Percentiles rank a stretch among this genome's conserved stretches.
phyloP scores from a whole-genome alignment of 2,888 invertebrate genomes.

The Meteorus colon region DNA sequence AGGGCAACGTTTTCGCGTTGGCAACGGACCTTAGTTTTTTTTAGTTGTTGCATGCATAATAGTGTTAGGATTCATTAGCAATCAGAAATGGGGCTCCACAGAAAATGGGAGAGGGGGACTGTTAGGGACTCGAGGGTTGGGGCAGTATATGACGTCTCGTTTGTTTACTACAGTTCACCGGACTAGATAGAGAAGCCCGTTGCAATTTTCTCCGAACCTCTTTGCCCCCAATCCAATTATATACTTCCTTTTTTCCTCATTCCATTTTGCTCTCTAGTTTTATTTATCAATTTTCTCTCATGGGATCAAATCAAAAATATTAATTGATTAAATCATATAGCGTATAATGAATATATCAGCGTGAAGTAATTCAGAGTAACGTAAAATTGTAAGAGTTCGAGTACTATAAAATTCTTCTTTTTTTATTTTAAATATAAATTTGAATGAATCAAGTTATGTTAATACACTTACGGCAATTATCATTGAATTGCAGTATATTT shows the following conservation, averaged over 20 bases:
- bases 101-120: slow-evolving; percentile 23
- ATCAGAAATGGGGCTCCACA: slow-evolving; percentile 68
- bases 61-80: slow-evolving; percentile 73
- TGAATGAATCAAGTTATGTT: too few species aligned
- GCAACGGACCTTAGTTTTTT: slow-evolving; percentile 60
- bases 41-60: slow-evolving; percentile 71
- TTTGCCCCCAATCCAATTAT: slow-evolving; percentile 30
- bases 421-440: too few species aligned
- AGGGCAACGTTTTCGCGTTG: slow-evolving; percentile 58
- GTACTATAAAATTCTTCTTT: too few species aligned
- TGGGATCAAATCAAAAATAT: slow-evolving; percentile 43
- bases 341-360: background rate
- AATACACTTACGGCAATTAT: too few species aligned
- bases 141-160: slow-evolving; percentile 55
- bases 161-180: slow-evolving; percentile 66
- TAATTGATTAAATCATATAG: slow-evolving; percentile 23
- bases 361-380: background rate
- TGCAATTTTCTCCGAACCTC: slow-evolving; percentile 45
- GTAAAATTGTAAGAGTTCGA: too few species aligned
- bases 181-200: slow-evolving; percentile 46
- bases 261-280: slow-evolving; percentile 17
- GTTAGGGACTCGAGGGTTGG: slow-evolving; percentile 26
- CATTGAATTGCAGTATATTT: too few species aligned
- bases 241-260: slow-evolving; percentile 24
- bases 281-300: slow-evolving; percentile 36